phyloP scores from a whole-genome alignment of 2,113 vertebrate species.

The Anseranas semipalmata region DNA sequence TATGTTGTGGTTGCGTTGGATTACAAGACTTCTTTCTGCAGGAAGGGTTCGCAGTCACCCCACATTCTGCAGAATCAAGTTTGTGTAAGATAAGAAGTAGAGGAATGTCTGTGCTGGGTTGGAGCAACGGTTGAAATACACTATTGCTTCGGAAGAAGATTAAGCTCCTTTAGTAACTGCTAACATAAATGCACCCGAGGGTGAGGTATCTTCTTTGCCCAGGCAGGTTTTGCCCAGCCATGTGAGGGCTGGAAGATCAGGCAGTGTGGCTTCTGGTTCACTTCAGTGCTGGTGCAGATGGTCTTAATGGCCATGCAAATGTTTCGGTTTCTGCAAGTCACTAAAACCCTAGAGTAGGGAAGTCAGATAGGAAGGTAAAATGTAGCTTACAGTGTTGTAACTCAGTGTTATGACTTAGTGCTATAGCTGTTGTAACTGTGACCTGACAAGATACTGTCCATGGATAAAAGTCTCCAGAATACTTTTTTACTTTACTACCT shows the following conservation, averaged over 20 bases:
- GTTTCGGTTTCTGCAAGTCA: not conserved
- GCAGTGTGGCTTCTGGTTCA: not conserved
- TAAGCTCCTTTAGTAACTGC: not conserved
- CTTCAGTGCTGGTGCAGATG: too few relatives aligned
- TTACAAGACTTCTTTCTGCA: not conserved
- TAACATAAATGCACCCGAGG: not conserved
- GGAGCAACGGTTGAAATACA: not conserved
- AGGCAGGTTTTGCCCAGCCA: not conserved
- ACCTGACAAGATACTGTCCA: not conserved
- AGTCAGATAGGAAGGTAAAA: not conserved
- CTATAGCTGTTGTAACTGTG: too few relatives aligned
- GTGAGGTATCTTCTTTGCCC: not conserved
- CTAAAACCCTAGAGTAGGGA: not conserved
- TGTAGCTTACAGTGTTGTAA: not conserved
- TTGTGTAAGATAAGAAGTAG: not conserved
- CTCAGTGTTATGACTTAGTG: too few relatives aligned
- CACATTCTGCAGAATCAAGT: not conserved
- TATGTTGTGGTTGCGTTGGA: not conserved
- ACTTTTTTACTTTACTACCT: not conserved
- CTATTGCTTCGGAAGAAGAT: not conserved
- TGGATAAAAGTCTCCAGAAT: not conserved
- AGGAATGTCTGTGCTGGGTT: not conserved
- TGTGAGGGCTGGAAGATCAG: not conserved
- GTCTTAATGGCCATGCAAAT: not conserved
- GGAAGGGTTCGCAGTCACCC: not conserved